These are phyloP conservation scores for Onychostoma macrolepis DNA, from an alignment of 2,113 vertebrate species.

Conservation along the genomic window DNA sequence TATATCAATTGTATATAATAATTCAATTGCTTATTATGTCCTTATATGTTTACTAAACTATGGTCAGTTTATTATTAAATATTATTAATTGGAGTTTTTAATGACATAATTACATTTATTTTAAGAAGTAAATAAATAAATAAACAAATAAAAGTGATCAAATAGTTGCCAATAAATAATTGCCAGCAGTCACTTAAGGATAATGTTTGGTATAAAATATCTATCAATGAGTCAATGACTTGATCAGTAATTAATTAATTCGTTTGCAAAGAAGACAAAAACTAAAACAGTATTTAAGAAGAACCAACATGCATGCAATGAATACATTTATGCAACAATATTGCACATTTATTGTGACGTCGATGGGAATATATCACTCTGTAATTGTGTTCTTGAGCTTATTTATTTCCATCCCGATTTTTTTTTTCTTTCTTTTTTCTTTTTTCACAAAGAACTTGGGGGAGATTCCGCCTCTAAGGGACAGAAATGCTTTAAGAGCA, in stretches of 20 bases:
- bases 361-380: slow-evolving; percentile 37
- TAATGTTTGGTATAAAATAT: slow-evolving; percentile 8
- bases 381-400: slow-evolving; percentile 66
- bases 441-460: slow-evolving; percentile 66
- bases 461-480: slow-evolving; percentile 65
- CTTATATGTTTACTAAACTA: neutral
- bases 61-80: neutral
- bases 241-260: neutral
- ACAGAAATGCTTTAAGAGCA: slow-evolving; percentile 65
- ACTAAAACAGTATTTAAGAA: neutral
- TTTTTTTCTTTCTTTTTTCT: slow-evolving; percentile 60
- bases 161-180: neutral
- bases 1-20: no score
- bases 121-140: neutral
- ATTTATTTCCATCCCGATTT: slow-evolving; percentile 73
- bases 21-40: neutral
- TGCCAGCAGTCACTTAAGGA: neutral
- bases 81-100: neutral
- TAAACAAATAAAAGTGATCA: neutral
- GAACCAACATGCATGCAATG: neutral
- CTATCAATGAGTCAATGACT: neutral
- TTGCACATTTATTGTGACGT: slow-evolving; percentile 14
- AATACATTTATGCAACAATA: slow-evolving; percentile 12
- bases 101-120: neutral
- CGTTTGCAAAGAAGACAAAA: neutral